Percentiles rank a stretch among this genome's conserved stretches.
Evolutionary conservation across 2,113 vertebrate genomes (phyloP).

Genomic region (Chaenogobius annularis): DNA sequence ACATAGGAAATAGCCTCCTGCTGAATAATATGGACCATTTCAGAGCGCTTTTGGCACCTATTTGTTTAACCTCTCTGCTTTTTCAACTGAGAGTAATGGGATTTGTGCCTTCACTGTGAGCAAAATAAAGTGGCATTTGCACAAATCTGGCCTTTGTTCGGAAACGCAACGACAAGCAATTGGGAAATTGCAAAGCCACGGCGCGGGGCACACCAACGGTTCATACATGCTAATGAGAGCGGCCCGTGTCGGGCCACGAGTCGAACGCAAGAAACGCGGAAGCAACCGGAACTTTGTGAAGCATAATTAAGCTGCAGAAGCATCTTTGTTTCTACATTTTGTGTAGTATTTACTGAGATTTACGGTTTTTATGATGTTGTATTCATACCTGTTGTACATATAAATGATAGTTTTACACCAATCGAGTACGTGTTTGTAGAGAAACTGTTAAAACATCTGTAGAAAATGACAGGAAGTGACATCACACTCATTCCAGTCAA

Average conservation of each 20-base stretch:
- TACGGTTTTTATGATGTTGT: too few relatives aligned
- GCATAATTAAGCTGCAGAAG: neutral
- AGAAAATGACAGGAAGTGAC: too few relatives aligned
- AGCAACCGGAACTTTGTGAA: neutral
- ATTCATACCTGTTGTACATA: too few relatives aligned
- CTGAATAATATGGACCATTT: conserved; percentile 66
- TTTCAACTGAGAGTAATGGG: conserved; percentile 74
- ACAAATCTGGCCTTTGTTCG: conserved; percentile 80
- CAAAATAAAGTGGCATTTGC: conserved; percentile 78
- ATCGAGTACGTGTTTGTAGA: too few relatives aligned
- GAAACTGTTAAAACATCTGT: too few relatives aligned
- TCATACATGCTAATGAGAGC: conserved; percentile 63
- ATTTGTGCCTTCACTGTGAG: conserved; percentile 72
- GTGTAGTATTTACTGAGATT: too few relatives aligned
- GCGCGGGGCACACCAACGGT: conserved; percentile 52
- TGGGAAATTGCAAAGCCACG: conserved; percentile 62
- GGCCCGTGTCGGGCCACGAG: conserved; percentile 27
- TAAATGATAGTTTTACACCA: too few relatives aligned
- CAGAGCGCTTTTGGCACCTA: conserved; percentile 54
- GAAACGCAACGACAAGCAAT: conserved; percentile 68
- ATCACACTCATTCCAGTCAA: too few relatives aligned
- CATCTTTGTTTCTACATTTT: neutral
- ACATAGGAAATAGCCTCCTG: conserved; percentile 60
- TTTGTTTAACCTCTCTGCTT: conserved; percentile 76
- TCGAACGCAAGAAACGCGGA: conserved; percentile 25